Evolutionary conservation across 2,797 vertebrate species (phyloP).

Genomic region (Esox lucius): DNA sequence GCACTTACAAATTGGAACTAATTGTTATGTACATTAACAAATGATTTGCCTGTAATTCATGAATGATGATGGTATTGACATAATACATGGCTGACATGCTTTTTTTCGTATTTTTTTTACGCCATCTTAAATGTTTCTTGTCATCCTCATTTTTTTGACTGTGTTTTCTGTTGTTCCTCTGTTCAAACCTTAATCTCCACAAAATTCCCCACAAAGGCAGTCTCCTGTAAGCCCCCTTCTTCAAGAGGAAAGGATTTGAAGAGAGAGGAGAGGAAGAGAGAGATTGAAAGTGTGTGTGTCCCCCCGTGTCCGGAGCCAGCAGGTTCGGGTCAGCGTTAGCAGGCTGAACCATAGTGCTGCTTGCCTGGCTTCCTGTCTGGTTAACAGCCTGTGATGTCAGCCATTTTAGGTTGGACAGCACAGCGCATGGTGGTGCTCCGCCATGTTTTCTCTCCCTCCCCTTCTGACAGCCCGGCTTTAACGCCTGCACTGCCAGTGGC

Average conservation of each 20-base stretch:
- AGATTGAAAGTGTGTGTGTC: background rate
- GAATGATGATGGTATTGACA: no score
- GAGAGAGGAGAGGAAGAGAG: background rate
- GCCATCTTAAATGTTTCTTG: background rate
- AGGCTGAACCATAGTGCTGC: conserved; percentile 47
- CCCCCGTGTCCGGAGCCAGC: conserved; percentile 36
- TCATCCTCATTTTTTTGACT: background rate
- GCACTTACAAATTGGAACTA: background rate
- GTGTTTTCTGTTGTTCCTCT: conserved; percentile 28
- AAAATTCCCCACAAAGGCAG: conserved; percentile 29
- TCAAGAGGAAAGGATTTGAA: conserved; percentile 2
- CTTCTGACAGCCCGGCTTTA: conserved; percentile 69
- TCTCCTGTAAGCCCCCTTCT: conserved; percentile 29
- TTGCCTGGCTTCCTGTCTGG: conserved; percentile 53
- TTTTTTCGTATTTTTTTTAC: background rate
- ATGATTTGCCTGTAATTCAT: background rate
- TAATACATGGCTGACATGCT: background rate
- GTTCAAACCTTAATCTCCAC: conserved; percentile 22
- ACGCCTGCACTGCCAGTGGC: conserved; percentile 66
- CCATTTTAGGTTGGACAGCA: conserved; percentile 83
- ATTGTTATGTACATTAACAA: background rate
- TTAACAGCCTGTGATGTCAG: conserved; percentile 79
- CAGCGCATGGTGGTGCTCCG: conserved; percentile 74
- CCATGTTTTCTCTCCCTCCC: conserved; percentile 70
- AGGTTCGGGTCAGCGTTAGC: conserved; percentile 61